Base-by-base conservation (phyloP, 2,113 vertebrate genomes). In the Anhinga rufa region DNA sequence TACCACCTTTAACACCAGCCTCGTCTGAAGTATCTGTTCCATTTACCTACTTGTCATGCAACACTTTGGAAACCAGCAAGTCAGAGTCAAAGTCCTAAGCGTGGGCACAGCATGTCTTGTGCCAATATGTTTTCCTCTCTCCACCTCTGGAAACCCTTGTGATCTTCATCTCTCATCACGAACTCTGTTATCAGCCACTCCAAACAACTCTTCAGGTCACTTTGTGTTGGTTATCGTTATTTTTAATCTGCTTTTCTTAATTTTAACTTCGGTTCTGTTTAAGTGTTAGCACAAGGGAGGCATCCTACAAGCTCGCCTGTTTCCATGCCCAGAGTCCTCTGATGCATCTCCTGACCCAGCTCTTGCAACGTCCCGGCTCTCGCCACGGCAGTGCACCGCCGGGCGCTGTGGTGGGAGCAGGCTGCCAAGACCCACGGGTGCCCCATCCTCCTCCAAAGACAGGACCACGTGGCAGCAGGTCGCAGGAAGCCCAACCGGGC, bases 1-100 rank as follows among this genome's bases (percentile, higher is more conserved):
- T 79, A 54, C 58, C 93, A 88, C 86, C 95, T 93, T 75, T 83
- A 95, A 78, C 80, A 96, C 84, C 88, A 94, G 74, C 84, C 83
- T 86, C 55, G 52, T 92, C 94, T 91, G 86, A 95, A 96, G 86
- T 36, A 95, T 71, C 89, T 92, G 58, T 93, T 79, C 60, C 89
- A 74, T 36, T 70, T 57, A 65, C 11, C 66, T 49, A n/a, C 44
- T 82, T 74, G 64, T 81, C 92, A 36, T 60, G 64, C 88, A 93
- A n/a, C 62, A 32, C 42, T 90, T 66, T 40, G 68, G 70, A 94
- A 92, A 92, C 36, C 91, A 95, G 84, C 72, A 82, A 95, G 92
- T 78, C 86, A 80, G 55, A 95, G 75, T 82, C 92, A 78, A 88
- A 57, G 66, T 88, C 86, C 94, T 88, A 81, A 62, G 42, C 49